Conservation (phyloP, 2,797 vertebrate genomes). For the Scolopax bukidnonensis region DNA sequence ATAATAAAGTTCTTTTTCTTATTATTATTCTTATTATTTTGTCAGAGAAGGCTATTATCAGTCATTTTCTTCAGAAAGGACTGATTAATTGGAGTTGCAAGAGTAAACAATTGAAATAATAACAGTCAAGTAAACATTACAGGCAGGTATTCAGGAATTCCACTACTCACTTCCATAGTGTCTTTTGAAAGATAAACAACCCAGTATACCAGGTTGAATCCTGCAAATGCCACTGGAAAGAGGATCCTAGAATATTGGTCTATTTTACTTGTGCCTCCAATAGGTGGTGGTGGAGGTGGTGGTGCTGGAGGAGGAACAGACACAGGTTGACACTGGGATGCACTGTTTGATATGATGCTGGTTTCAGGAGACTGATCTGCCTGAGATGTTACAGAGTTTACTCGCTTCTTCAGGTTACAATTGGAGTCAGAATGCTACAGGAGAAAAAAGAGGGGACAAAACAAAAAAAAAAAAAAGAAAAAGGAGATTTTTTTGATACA, state of each 20-base stretch:
- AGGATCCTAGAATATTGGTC: slow-evolving; percentile 97
- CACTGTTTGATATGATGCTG: slow-evolving; percentile 74
- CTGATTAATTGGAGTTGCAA: neutral
- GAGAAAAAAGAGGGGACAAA: neutral
- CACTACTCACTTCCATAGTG: slow-evolving; percentile 88
- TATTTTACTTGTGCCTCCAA: slow-evolving; percentile 93
- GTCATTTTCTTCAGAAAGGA: neutral
- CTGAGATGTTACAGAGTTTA: slow-evolving; percentile 82
- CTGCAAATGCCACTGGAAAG: slow-evolving; percentile 94
- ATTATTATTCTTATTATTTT: neutral
- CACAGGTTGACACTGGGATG: slow-evolving; percentile 62
- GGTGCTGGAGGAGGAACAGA: slow-evolving; percentile 75
- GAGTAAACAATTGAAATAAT: neutral
- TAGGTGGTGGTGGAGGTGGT: slow-evolving; percentile 64
- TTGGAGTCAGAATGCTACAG: slow-evolving; percentile 83
- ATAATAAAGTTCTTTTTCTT: neutral
- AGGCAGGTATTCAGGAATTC: neutral
- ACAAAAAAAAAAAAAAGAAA: neutral
- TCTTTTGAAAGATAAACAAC: slow-evolving; percentile 97
- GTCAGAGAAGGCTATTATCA: neutral
- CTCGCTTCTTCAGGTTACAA: slow-evolving; percentile 90
- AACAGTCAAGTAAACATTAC: neutral
- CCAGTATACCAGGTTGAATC: slow-evolving; percentile 98
- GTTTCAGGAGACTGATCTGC: slow-evolving; percentile 78
- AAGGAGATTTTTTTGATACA: neutral